Evolutionary conservation across 2,888 invertebrate species (phyloP), one percentile per base, ranked within the genome.

Genomic region (Dinocampus coccinellae): DNA sequence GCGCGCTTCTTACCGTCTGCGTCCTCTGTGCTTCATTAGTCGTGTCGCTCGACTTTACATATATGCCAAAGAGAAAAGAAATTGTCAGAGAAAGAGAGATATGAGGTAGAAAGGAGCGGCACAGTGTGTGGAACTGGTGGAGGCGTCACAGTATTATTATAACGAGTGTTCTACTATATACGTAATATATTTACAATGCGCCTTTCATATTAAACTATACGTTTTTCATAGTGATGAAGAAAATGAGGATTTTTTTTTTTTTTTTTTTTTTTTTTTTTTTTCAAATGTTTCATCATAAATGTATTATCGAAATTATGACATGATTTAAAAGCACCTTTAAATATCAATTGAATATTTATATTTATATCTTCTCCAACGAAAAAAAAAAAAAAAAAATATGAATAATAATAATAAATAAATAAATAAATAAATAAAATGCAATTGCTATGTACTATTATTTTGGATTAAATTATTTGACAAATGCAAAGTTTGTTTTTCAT

Each of bases 11-110:
- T 80, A 79, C n/a, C 75, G 73, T 83, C 81, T 80, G 79, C 55
- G 80, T 83, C 81, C n/a, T 79, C 39, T 39, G 39, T 39, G 77
- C 83, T 83, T 83, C 83, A 82, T 83, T 83, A 83, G 81, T 71
- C 70, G 72, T 64, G 58, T 69, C 34, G 57, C 55, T 42, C 64
- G 63, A 71, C 65, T 68, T 72, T 69, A 69, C 68, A 70, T 70
- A 67, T 34, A 33, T 26, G 36, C 52, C 33, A 53, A 22, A 22
- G 42, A 36, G 33, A 29, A 64, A 36, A 61, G 60, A 69, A 60
- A 62, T 47, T 47, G 47, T n/a, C 7, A 63, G 47, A 20, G 16
- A 47, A 3, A 16, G 9, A 20, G 4, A 20, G 16, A 47, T 3
- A 16, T 16, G 16, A 47, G 47, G 16, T 47, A 7, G 20, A 55